Evolutionary conservation across 2,888 invertebrate species (phyloP).

Genomic region (Marronus borbonicus): DNA sequence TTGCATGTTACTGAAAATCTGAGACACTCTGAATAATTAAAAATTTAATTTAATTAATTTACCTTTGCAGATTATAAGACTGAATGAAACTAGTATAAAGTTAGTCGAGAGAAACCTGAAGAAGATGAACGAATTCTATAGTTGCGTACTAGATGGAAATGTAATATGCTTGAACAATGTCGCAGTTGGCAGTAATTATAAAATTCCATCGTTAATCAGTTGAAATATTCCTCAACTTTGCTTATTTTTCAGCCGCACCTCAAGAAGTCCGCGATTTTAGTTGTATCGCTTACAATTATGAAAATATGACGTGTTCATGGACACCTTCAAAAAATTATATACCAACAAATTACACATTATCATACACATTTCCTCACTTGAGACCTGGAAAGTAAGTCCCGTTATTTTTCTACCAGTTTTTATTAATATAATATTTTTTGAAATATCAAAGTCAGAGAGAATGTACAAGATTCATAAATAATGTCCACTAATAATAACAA

Average conservation of each 20-base stretch:
- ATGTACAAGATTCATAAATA: constrained; percentile 15
- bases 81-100: constrained; percentile 78
- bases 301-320: constrained; percentile 84
- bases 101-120: constrained; percentile 74
- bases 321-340: constrained; percentile 75
- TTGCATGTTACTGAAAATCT: too few species aligned
- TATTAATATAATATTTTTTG: not conserved
- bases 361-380: constrained; percentile 61
- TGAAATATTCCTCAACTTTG: not conserved
- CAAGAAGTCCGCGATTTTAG: constrained; percentile 78
- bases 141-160: constrained; percentile 71
- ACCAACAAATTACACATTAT: constrained; percentile 73
- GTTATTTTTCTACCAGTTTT: not conserved
- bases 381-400: constrained; percentile 46
- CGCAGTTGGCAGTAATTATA: constrained; percentile 67
- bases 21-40: too few species aligned
- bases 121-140: constrained; percentile 72
- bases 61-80: constrained; percentile 68
- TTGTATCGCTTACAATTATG: constrained; percentile 83
- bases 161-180: constrained; percentile 74
- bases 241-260: constrained; percentile 73
- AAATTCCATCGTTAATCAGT: constrained; percentile 49
- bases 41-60: not conserved
- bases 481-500: not conserved
- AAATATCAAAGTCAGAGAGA: not conserved